Percentiles rank a stretch among this genome's conserved stretches.
phyloP scores from a whole-genome alignment of 2,888 invertebrate genomes.

The Leptinotarsa tumamoca region DNA sequence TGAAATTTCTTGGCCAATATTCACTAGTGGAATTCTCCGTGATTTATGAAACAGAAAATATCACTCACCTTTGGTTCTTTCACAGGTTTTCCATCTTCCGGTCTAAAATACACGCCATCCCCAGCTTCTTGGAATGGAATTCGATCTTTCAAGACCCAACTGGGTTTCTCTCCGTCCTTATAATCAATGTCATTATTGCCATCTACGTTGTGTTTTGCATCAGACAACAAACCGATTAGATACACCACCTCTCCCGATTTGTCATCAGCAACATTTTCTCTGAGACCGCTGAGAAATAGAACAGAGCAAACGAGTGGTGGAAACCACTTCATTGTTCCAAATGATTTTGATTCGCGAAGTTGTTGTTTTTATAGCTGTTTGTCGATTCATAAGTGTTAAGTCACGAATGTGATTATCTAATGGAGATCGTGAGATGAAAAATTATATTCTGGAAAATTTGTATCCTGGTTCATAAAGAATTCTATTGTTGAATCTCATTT shows the following conservation, averaged over 20 bases:
- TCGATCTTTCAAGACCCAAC: conserved; percentile 49
- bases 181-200: conserved; percentile 48
- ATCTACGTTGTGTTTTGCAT: conserved; percentile 41
- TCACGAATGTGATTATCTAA: conserved; percentile 19
- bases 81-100: conserved; percentile 56
- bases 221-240: conserved; percentile 50
- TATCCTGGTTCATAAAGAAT: conserved; percentile 14
- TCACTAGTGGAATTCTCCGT: too few species aligned
- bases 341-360: conserved; percentile 21
- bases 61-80: conserved; percentile 54
- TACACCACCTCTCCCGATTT: conserved; percentile 54
- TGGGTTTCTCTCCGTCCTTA: conserved; percentile 37
- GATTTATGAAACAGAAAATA: not conserved
- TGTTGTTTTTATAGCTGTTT: conserved; percentile 40
- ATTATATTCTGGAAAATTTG: conserved; percentile 5
- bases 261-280: conserved; percentile 17
- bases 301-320: conserved; percentile 31
- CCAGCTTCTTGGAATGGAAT: conserved; percentile 56
- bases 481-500: not conserved
- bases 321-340: conserved; percentile 47
- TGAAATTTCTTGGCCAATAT: too few species aligned
- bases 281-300: not conserved
- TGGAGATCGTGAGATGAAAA: conserved; percentile 17
- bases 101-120: conserved; percentile 62
- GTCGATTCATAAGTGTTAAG: not conserved